Evolutionary conservation across 2,113 vertebrate species (phyloP).

Genomic region (Serinus canaria): DNA sequence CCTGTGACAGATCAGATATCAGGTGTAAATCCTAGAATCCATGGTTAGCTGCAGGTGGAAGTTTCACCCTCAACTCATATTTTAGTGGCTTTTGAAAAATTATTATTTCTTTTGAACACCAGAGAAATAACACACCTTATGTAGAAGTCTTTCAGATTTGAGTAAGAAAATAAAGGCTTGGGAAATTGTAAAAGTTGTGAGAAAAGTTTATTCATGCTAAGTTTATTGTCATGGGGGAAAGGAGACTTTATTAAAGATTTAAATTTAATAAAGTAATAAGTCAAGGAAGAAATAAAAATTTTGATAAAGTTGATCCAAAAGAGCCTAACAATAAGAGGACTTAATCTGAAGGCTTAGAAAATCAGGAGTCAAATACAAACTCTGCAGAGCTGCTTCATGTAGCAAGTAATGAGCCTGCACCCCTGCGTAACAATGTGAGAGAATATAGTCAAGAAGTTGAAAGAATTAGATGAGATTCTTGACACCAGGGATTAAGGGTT

Average conservation of each 20-base stretch:
- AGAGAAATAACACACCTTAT: background rate
- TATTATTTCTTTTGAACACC: background rate
- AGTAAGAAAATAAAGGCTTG: background rate
- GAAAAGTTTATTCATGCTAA: constrained; percentile 46
- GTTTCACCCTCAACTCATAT: background rate
- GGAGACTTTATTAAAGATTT: constrained; percentile 72
- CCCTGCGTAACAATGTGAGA: background rate
- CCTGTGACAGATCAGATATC: background rate
- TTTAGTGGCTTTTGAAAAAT: background rate
- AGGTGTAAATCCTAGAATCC: background rate
- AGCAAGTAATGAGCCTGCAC: constrained; percentile 5
- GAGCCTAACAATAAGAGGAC: constrained; percentile 44
- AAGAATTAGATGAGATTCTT: constrained; percentile 58
- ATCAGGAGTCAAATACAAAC: background rate
- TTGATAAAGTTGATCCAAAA: constrained; percentile 62
- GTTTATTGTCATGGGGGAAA: constrained; percentile 61
- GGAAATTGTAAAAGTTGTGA: constrained; percentile 24
- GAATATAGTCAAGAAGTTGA: background rate
- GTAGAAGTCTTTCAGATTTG: background rate
- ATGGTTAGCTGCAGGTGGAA: background rate
- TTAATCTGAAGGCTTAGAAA: constrained; percentile 51
- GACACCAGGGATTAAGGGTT: constrained; percentile 41
- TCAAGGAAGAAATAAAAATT: constrained; percentile 68
- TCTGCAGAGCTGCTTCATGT: background rate
- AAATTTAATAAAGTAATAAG: constrained; percentile 75